Base-by-base conservation (phyloP, 2,113 vertebrate genomes). In the Dipodomys stephensi region DNA sequence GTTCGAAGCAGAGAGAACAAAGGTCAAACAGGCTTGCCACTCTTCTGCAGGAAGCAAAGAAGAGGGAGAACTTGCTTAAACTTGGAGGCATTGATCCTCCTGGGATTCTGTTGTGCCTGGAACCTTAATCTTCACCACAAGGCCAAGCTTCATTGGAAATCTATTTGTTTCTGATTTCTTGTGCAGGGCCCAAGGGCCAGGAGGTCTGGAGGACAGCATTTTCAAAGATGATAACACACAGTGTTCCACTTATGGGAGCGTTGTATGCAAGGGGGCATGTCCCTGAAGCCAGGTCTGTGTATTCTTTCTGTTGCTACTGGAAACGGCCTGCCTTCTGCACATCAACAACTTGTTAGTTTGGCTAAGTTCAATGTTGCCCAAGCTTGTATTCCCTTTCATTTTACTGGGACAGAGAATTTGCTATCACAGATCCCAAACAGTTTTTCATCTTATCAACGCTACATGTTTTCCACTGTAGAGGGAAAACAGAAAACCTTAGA, bases 1-100 rank as follows among this genome's bases (percentile, higher is more conserved):
- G 1, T 1, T 49, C 0, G 30, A 68, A 46, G 27, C 4, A n/a
- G 28, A 25, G 22, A 7, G 23, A 65, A 67, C 65, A 28, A 28
- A 22, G 62, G 0, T 1, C 1, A 7, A 64, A 19, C 6, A 35
- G 60, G 39, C n/a, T 13, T 1, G 6, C 0, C 0, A 10, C 13
- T 53, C 23, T 16, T 57, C 60, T 3, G 1, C 1, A 10, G 65
- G 87, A 57, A 71, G 73, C 18, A 13, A 46, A 67, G 44, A 44
- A 86, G 81, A 19, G 85, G 72, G 25, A 96, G 74, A 91, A 49
- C 69, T 20, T 4, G 82, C 13, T 46, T 62, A 77, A 28, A 35
- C 39, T 49, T 88, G 92, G 35, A 90, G 88, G 22, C 77, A 22
- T 18, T 0, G 7, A 2, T 18, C 67, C 19, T 81, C 5, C 5